Evolutionary conservation across 2,797 vertebrate species (phyloP).

Genomic region (Anguilla marmorata): DNA sequence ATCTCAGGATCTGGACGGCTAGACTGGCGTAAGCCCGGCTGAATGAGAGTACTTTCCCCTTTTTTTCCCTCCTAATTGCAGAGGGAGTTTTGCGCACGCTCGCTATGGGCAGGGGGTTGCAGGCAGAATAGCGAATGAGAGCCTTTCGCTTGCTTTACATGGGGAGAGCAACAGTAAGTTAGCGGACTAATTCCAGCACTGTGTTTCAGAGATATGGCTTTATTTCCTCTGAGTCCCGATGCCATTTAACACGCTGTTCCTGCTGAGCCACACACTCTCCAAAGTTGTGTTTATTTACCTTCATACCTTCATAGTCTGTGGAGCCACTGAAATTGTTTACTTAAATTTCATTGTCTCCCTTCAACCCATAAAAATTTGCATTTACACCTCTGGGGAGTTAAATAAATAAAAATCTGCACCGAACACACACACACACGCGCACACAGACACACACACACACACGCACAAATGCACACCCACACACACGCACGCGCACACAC

Average conservation of each 20-base stretch:
- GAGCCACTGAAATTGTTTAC: slow-evolving; percentile 41
- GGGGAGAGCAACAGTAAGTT: background rate
- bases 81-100: background rate
- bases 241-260: slow-evolving; percentile 11
- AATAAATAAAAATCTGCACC: slow-evolving; percentile 14
- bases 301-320: background rate
- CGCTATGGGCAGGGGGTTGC: background rate
- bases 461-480: no score
- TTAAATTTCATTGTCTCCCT: slow-evolving; percentile 27
- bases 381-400: background rate
- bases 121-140: slow-evolving; percentile 11
- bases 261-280: background rate
- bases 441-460: background rate
- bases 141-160: background rate
- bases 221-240: background rate
- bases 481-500: background rate
- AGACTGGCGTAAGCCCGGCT: slow-evolving; percentile 9
- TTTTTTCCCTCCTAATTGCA: background rate
- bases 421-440: background rate
- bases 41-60: background rate
- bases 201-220: slow-evolving; percentile 2
- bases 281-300: slow-evolving; percentile 40
- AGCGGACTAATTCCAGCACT: slow-evolving; percentile 45
- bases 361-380: slow-evolving; percentile 29
- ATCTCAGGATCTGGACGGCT: slow-evolving; percentile 4